Evolutionary conservation across 2,888 invertebrate species (phyloP).

Genomic region (Nipponacmea schrenckii): DNA sequence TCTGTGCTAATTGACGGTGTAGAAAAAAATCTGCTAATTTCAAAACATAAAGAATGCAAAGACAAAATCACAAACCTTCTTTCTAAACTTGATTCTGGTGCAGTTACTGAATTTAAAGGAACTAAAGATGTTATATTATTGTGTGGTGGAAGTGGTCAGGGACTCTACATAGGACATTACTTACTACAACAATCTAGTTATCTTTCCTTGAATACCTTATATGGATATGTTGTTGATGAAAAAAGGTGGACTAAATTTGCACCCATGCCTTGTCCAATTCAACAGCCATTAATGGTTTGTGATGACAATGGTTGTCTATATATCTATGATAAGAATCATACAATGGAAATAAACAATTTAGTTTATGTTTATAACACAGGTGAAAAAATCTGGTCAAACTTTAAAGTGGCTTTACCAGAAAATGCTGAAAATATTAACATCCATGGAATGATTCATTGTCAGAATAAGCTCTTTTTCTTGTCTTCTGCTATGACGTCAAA

Average conservation of each 20-base stretch:
- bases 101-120: constrained; percentile 32
- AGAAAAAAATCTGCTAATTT: constrained; percentile 35
- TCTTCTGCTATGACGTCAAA: constrained; percentile 28
- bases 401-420: constrained; percentile 36
- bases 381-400: constrained; percentile 43
- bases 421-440: constrained; percentile 34
- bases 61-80: neutral
- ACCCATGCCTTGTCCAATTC: constrained; percentile 46
- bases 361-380: constrained; percentile 34
- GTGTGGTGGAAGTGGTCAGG: constrained; percentile 44
- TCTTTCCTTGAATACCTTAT: constrained; percentile 40
- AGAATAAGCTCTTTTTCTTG: constrained; percentile 37
- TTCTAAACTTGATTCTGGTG: constrained; percentile 28
- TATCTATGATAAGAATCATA: constrained; percentile 36
- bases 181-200: constrained; percentile 41
- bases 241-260: constrained; percentile 51
- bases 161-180: constrained; percentile 38
- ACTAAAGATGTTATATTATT: constrained; percentile 43
- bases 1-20: constrained; percentile 37
- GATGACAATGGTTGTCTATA: constrained; percentile 36
- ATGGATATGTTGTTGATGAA: constrained; percentile 46
- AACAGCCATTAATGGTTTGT: constrained; percentile 38
- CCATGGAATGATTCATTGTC: constrained; percentile 36
- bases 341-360: constrained; percentile 8
- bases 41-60: constrained; percentile 38